Base-by-base conservation (phyloP, 2,113 vertebrate species). In the Phylloscopus trochilus region DNA sequence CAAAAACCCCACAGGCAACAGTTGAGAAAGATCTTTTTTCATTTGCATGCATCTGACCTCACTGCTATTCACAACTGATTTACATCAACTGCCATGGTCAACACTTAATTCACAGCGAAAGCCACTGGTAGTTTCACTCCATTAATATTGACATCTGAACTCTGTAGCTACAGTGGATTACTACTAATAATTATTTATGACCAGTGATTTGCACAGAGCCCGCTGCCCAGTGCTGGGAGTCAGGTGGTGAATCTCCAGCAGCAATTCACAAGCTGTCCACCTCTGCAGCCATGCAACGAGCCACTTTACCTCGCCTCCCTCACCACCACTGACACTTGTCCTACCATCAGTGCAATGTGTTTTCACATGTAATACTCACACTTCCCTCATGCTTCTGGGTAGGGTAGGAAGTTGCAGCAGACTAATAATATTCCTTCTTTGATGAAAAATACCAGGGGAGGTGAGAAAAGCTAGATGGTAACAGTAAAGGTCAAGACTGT, bases 141-240 rank as follows among this genome's bases (percentile, higher is more conserved):
- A 91, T 96, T 93, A 94, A 84, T 90, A 92, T 60, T 83, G 93
- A 93, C 37, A 15, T 41, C 79, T 74, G 79, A 90, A 93, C 83
- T 88, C 68, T 46, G 67, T 9, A 66, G 84, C 56, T 74, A 59
- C 67, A 59, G 67, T 22, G 67, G 78, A 84, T 94, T 91, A 87
- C 67, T 77, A 86, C 74, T 88, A 94, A 95, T 90, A 83, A 93
- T 93, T 88, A 92, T 64, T 91, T 89, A 88, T 56, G 47, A 66
- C 21, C 60, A 87, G 27, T 0, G 0, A 56, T 72, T 87, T 90
- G 52, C 52, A 90, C 72, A 89, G 80, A 72, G 58, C 43, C n/a
- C 41, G 43, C 62, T 77, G 43, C 37, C 43, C 83, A 52, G 28
- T 11, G 43, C 78, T 91, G 67, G 46, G 47, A 66, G 30, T 17